Evolutionary conservation across 2,113 vertebrate genomes (phyloP).

Genomic region (Scortum barcoo): DNA sequence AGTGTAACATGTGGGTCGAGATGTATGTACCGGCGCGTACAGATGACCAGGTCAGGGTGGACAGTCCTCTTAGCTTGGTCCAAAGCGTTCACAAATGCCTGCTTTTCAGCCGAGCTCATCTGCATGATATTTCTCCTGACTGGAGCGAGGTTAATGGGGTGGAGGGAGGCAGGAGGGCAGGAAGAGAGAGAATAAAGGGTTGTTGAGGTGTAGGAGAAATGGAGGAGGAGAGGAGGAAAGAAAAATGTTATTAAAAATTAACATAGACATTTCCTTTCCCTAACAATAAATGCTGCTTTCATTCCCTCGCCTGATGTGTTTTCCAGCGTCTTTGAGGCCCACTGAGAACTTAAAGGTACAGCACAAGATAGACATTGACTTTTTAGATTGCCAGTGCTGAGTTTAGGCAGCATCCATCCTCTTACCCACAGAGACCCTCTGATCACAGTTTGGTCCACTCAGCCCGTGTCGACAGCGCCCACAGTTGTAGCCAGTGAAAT

Average conservation of each 20-base stretch:
- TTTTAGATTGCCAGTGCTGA: constrained; percentile 12
- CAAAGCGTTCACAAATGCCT: constrained; percentile 87
- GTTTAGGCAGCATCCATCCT: constrained; percentile 71
- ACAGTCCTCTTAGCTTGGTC: constrained; percentile 91
- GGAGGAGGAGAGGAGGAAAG: background rate
- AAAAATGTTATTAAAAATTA: constrained; percentile 55
- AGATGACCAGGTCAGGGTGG: constrained; percentile 93
- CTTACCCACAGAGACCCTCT: constrained; percentile 88
- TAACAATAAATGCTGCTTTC: constrained; percentile 25
- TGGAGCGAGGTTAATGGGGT: constrained; percentile 57
- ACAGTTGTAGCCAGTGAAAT: constrained; percentile 92
- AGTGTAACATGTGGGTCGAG: constrained; percentile 80
- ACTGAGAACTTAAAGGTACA: constrained; percentile 4
- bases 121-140: constrained; percentile 92
- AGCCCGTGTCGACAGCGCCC: constrained; percentile 89
- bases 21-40: constrained; percentile 89
- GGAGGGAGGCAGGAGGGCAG: background rate
- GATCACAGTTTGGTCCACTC: constrained; percentile 88
- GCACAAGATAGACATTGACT: background rate
- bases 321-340: background rate
- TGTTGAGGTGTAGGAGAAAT: background rate
- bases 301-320: constrained; percentile 24
- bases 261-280: constrained; percentile 28
- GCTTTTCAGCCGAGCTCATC: constrained; percentile 87
- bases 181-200: background rate